Percentiles rank a stretch among this genome's conserved stretches.
Evolutionary conservation across 2,113 vertebrate species (phyloP).

Genomic region (Castor canadensis): DNA sequence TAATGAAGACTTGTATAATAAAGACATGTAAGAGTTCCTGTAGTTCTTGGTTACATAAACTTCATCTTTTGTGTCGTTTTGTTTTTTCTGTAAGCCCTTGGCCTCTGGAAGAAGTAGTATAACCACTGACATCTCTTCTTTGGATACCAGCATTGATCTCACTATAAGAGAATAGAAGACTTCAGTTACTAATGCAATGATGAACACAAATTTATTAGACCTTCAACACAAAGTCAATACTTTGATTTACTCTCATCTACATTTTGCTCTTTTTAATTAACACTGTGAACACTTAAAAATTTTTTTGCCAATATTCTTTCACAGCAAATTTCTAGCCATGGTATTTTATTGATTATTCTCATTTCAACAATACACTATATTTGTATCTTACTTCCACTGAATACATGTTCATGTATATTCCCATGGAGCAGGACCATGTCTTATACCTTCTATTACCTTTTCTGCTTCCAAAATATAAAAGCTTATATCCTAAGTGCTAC

Average conservation of each 20-base stretch:
- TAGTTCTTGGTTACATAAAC: background rate
- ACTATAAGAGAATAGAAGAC: background rate
- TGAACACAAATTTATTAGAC: background rate
- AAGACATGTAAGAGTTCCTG: no score
- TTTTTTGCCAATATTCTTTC: background rate
- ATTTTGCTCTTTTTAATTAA: background rate
- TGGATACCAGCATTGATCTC: background rate
- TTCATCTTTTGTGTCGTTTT: background rate
- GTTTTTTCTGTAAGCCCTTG: background rate
- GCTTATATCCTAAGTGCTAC: background rate
- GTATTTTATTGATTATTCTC: background rate
- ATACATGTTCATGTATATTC: background rate
- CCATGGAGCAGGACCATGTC: accelerated
- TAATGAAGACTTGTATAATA: background rate
- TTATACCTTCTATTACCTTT: background rate
- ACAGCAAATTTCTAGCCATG: background rate
- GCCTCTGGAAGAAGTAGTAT: background rate
- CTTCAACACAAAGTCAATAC: background rate
- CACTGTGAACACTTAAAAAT: background rate
- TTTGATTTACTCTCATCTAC: background rate
- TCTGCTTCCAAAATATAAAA: slow-evolving; percentile 21
- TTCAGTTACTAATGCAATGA: background rate
- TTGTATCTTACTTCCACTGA: background rate
- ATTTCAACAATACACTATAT: background rate
- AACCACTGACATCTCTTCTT: background rate